Base-by-base conservation (phyloP, 92 coral and sea anemone species). In the Pocillopora meandrina region DNA sequence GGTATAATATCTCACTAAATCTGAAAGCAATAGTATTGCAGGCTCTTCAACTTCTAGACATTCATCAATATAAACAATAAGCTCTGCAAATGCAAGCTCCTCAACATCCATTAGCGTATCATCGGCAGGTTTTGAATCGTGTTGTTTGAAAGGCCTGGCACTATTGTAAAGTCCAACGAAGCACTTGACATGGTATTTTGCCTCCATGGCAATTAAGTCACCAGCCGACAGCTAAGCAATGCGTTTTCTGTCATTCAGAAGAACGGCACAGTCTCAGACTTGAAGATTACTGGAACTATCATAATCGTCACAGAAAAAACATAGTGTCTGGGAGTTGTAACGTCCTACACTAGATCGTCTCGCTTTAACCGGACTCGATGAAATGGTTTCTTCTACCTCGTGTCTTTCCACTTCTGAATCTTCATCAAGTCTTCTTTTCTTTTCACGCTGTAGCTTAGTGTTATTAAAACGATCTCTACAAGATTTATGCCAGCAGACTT, bases 81-180 rank as follows among this genome's bases (percentile, higher is more conserved):
- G 78, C 79, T 88, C 87, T 58, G 91, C 66, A 88, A 88, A 88
- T 68, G 91, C 92, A 77, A 88, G 85, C 72, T 88, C 89, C n/a
- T 88, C 89, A 10, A 84, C 26, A 0, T 42, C 4, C 4, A 42
- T 6, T 42, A 6, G 1, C 7, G 49, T 42, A 6, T 42, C 49
- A 62, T 88, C 84, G 59, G 80, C 80, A 21, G 85, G 79, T 75
- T 79, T 60, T 65, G 65, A 19, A 31, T 47, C 72, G 65, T 76
- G 57, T 47, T 63, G 82, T 64, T 84, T 88, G 56, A 84, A 57
- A n/a, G 62, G 60, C 31, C 90, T 89, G 18, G 85, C 90, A 52
- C 76, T 62, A 62, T 85, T 89, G 71, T 89, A 89, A 71, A 89
- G 63, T 65, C 79, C 72, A 85, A 85, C 87, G 33, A 89, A 57